Conservation (phyloP, 2,113 vertebrate genomes). For the Solea senegalensis region DNA sequence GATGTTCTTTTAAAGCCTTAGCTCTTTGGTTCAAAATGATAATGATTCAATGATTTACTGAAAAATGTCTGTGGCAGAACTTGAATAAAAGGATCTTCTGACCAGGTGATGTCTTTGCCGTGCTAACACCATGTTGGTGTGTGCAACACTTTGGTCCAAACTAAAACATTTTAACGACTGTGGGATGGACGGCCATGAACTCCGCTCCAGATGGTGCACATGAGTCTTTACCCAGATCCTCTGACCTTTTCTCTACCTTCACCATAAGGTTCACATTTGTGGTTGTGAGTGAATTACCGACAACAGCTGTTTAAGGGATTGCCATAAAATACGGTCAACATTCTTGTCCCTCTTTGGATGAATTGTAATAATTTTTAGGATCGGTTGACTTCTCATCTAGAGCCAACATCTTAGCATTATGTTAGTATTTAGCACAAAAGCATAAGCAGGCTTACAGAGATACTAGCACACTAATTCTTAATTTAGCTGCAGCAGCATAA, state of each 20-base stretch:
- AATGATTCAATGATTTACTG: background rate
- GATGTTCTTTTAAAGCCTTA: background rate
- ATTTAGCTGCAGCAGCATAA: too few species aligned
- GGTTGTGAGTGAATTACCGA: background rate
- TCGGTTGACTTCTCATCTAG: background rate
- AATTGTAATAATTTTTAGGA: background rate
- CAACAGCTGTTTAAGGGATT: background rate
- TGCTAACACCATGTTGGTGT: background rate
- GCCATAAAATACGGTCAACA: background rate
- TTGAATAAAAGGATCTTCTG: background rate
- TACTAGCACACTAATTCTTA: too few species aligned
- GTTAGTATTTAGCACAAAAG: too few species aligned
- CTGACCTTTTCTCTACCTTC: background rate
- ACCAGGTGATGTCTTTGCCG: background rate
- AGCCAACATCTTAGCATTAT: background rate
- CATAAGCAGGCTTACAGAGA: too few species aligned
- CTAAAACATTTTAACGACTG: background rate
- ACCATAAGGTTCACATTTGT: constrained; percentile 6
- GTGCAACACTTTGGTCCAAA: background rate
- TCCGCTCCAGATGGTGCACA: background rate
- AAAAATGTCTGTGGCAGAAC: background rate
- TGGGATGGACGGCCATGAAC: background rate
- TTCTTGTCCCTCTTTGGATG: background rate
- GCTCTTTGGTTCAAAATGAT: constrained; percentile 1
- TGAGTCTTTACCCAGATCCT: background rate